Conservation (phyloP, 1,140 invertebrate genomes). For the Zophobas atratus region DNA sequence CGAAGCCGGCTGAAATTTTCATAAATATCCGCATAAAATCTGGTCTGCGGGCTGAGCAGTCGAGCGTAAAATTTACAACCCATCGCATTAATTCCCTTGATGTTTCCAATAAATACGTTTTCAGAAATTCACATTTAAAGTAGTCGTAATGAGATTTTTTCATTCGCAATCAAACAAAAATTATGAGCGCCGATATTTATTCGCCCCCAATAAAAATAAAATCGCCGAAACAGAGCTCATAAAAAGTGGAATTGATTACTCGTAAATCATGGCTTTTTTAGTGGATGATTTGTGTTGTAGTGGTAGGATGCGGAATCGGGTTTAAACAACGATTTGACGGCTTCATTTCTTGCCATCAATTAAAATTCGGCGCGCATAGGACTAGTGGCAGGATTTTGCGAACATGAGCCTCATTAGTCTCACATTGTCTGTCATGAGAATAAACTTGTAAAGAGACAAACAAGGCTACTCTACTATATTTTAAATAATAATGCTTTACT, state of each 20-base stretch:
- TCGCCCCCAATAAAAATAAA: background rate
- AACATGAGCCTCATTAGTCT: too few species aligned
- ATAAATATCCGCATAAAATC: conserved; percentile 27
- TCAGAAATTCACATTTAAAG: conserved; percentile 22
- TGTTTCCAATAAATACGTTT: conserved; percentile 31
- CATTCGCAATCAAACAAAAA: background rate
- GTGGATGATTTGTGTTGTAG: background rate
- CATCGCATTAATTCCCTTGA: conserved; percentile 34
- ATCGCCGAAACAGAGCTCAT: background rate
- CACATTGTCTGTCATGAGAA: too few species aligned
- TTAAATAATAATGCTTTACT: too few species aligned
- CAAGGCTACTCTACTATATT: too few species aligned
- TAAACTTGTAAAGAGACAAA: too few species aligned
- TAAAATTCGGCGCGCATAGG: too few species aligned
- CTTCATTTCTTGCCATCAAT: too few species aligned
- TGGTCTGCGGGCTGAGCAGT: background rate
- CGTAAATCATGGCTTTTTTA: conserved; percentile 18
- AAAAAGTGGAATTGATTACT: conserved; percentile 2
- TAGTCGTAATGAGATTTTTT: conserved; percentile 33
- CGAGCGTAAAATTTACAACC: conserved; percentile 30
- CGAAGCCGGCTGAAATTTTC: conserved; percentile 9
- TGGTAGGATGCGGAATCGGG: too few species aligned
- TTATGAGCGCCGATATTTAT: background rate
- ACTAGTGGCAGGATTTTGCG: too few species aligned
- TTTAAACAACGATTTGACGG: too few species aligned